Base-by-base conservation (phyloP, 2,888 invertebrate species). In the Parnassius apollo region DNA sequence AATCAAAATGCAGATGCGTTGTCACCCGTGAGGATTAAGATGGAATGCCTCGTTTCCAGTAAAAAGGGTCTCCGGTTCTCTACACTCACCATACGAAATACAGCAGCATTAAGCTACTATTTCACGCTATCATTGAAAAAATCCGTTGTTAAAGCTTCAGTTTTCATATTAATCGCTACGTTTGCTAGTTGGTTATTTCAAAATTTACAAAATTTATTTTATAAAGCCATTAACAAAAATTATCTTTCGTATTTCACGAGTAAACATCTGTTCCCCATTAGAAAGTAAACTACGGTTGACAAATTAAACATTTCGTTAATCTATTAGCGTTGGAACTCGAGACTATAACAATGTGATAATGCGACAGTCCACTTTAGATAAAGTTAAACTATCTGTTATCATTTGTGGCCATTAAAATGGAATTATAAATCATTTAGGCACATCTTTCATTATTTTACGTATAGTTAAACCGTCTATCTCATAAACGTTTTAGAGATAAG, bases 281-380 rank as follows among this genome's bases (percentile, higher is more conserved):
- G 22, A 2, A 35, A 25, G 12, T 50, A 59, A 44, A 10, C 8
- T 11, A 46, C n/a, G 51, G 51, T 57, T 64, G 4, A 42, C 18
- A 64, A 56, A 60, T 64, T 59, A 51, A 42, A 53, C 64, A 35
- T 59, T 59, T 52, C 51, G 61, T 50, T 49, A 51, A 55, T 9
- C 18, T 60, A 42, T 64, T 53, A 53, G 52, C 57, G 25, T 48
- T 52, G 44, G 49, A 63, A 59, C 22, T 50, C 18, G 56, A 56
- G 56, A 56, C 46, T 25, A 59, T 12, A 50, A 11, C 49, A 59
- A 58, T 25, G 13, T 18, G 53, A 62, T 55, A 63, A 59, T 59
- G 59, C 22, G 59, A 49, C 53, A 35, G 25, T 53, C 51, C 64
- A 57, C 46, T 63, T 64, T 57, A 59, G 64, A 64, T 64, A 59